These are phyloP conservation scores for Omphaloscelis lunosa DNA, from an alignment of 2,888 invertebrate genomes.

Conservation along the genomic window DNA sequence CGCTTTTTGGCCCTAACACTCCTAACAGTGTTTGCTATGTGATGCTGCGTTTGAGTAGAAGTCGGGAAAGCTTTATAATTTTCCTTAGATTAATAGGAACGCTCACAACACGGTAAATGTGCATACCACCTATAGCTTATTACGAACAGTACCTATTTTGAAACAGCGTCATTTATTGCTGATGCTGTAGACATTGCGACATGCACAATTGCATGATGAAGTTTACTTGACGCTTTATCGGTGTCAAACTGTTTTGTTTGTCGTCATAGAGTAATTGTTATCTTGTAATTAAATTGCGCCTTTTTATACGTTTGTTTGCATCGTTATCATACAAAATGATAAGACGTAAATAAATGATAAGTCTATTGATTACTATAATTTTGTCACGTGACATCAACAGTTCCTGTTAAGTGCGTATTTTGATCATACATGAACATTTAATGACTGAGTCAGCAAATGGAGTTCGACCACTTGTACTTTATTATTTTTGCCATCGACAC, in stretches of 20 bases:
- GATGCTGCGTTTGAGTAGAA: not conserved
- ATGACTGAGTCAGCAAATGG: not conserved
- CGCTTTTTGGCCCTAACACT: not conserved
- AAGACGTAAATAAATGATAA: constrained; percentile 32
- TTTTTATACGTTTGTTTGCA: constrained; percentile 25
- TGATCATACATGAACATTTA: not conserved
- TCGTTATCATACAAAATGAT: constrained; percentile 31
- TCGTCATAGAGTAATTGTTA: constrained; percentile 8
- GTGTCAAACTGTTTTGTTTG: not conserved
- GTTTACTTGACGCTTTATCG: constrained; percentile 5
- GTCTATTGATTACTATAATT: constrained; percentile 30
- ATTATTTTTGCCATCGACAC: not conserved
- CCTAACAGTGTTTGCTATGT: not conserved
- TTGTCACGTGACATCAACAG: constrained; percentile 21
- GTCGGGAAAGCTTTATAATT: not conserved
- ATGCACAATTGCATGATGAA: not conserved
- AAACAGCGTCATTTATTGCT: not conserved
- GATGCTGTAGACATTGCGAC: not conserved
- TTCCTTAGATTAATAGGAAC: not conserved
- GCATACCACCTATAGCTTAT: not conserved
- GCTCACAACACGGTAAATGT: not conserved
- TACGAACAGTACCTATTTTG: not conserved
- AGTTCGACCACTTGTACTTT: not conserved
- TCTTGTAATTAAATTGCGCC: constrained; percentile 28
- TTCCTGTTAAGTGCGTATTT: constrained; percentile 10